Evolutionary conservation across 2,113 vertebrate species (phyloP).

Genomic region (Microtus oregoni): DNA sequence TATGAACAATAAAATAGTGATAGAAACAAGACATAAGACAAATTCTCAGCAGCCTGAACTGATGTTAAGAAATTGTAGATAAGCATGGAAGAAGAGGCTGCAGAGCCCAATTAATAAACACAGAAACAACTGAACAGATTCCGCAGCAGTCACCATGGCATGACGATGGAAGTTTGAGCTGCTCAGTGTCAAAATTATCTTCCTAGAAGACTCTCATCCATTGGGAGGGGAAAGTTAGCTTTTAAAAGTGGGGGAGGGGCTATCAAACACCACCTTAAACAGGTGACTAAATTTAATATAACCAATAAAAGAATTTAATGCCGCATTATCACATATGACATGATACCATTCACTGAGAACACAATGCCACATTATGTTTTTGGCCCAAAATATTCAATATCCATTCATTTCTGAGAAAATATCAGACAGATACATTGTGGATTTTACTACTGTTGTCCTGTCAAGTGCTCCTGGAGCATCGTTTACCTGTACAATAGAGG

Average conservation of each 20-base stretch:
- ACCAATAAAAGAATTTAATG: not conserved
- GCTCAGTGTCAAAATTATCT: not conserved
- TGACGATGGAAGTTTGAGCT: not conserved
- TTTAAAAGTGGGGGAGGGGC: not conserved
- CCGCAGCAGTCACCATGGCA: not conserved
- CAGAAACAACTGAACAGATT: not conserved
- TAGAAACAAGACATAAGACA: not conserved
- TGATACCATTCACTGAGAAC: not conserved
- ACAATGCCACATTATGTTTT: not conserved
- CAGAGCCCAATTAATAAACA: not conserved
- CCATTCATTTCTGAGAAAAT: not conserved
- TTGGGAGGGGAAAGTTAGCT: not conserved
- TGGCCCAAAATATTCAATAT: conserved; percentile 16
- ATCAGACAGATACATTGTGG: not conserved
- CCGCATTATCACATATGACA: not conserved
- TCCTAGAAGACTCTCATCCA: not conserved
- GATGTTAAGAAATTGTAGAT: not conserved
- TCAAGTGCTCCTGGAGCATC: not conserved
- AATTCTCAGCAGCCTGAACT: not conserved
- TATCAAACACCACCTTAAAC: not conserved
- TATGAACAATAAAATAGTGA: conserved; percentile 1
- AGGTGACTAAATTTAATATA: not conserved
- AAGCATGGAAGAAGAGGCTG: not conserved
- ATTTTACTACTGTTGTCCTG: not conserved
- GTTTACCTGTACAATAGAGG: not conserved